Percentiles rank a stretch among this genome's conserved stretches.
Conservation (phyloP, 2,797 vertebrate genomes). For the Micromesistius poutassou region DNA sequence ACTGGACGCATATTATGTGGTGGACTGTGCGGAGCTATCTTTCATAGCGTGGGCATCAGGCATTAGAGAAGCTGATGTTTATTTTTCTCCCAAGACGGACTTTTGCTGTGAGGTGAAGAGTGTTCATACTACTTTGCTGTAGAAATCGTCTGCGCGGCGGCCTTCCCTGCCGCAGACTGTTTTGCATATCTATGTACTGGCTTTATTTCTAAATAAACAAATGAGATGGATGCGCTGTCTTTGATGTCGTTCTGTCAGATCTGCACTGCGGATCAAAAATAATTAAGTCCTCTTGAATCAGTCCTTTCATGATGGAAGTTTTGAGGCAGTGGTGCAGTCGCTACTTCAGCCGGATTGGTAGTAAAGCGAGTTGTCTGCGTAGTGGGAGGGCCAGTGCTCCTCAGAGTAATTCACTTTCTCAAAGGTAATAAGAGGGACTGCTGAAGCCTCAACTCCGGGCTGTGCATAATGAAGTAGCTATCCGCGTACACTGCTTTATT, state of each 20-base stretch:
- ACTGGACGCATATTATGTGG: slow-evolving; percentile 16
- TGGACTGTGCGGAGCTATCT: slow-evolving; percentile 29
- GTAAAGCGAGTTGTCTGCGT: slow-evolving; percentile 4
- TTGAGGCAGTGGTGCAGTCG: slow-evolving; percentile 9
- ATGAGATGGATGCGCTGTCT: slow-evolving; percentile 32
- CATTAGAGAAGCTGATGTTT: slow-evolving; percentile 1
- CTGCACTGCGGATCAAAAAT: not conserved
- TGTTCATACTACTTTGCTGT: slow-evolving; percentile 64
- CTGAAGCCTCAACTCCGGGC: slow-evolving; percentile 15
- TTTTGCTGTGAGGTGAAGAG: slow-evolving; percentile 43
- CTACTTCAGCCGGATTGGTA: slow-evolving; percentile 9
- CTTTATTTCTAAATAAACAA: slow-evolving; percentile 70
- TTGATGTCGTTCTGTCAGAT: slow-evolving; percentile 11
- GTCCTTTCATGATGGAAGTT: not conserved
- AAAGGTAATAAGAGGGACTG: slow-evolving; percentile 5
- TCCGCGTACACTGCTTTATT: slow-evolving; percentile 5
- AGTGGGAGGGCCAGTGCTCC: slow-evolving; percentile 8
- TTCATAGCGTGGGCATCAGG: slow-evolving; percentile 19
- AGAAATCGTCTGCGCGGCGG: slow-evolving; percentile 55
- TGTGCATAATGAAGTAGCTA: slow-evolving; percentile 31
- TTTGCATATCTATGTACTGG: slow-evolving; percentile 62
- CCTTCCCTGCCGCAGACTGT: slow-evolving; percentile 55
- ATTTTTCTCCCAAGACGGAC: slow-evolving; percentile 9
- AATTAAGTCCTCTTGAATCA: not conserved
- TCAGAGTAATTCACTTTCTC: slow-evolving; percentile 11